Evolutionary conservation across 2,888 invertebrate genomes (phyloP).

Genomic region (Rhorus exstirpatorius): DNA sequence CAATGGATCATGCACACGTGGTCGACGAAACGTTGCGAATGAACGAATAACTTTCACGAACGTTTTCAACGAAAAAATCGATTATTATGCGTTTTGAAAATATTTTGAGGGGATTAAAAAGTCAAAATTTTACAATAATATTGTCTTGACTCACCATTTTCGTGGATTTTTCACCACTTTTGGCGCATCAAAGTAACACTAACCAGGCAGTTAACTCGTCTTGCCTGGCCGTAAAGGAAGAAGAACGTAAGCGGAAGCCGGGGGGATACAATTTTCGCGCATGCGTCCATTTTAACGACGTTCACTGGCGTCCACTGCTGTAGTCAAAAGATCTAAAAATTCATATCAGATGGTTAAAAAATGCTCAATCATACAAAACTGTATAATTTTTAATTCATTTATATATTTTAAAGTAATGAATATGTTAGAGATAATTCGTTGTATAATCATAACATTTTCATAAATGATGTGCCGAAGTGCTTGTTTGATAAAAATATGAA

Average conservation of each 20-base stretch:
- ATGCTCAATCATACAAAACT: too few relatives aligned
- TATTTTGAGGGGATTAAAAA: slow-evolving; percentile 24
- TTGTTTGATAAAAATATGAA: too few relatives aligned
- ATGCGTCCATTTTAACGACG: too few relatives aligned
- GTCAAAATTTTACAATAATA: slow-evolving; percentile 26
- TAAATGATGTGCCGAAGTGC: too few relatives aligned
- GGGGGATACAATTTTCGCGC: slow-evolving; percentile 68
- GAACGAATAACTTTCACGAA: neutral
- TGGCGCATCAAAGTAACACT: slow-evolving; percentile 77
- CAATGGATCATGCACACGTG: slow-evolving; percentile 72
- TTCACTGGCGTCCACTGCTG: too few relatives aligned
- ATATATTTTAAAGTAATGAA: too few relatives aligned
- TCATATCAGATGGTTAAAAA: too few relatives aligned
- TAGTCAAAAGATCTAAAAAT: too few relatives aligned
- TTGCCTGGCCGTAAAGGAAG: slow-evolving; percentile 80
- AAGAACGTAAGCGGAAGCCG: slow-evolving; percentile 78
- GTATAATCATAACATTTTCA: too few relatives aligned
- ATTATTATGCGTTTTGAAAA: neutral
- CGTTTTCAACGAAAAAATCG: slow-evolving; percentile 15
- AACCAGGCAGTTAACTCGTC: slow-evolving; percentile 78
- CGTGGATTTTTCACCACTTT: slow-evolving; percentile 76
- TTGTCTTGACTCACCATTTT: slow-evolving; percentile 79
- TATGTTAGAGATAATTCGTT: too few relatives aligned
- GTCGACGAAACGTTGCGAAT: slow-evolving; percentile 48
- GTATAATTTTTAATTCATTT: too few relatives aligned